Evolutionary conservation across 1,140 invertebrate genomes (phyloP), one percentile per base, ranked within the genome.

Genomic region (Lepeophtheirus salmonis): DNA sequence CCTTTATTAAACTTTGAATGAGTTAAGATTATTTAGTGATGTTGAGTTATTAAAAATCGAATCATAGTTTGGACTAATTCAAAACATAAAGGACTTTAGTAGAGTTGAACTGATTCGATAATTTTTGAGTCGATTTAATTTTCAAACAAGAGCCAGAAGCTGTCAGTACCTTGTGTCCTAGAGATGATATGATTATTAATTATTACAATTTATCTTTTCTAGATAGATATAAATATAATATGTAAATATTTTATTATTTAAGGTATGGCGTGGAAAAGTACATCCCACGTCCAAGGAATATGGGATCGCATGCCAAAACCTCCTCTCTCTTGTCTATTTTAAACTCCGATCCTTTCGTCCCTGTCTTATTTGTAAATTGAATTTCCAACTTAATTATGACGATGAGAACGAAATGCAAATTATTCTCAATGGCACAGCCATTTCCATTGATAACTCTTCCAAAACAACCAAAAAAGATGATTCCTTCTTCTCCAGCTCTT

Each of bases 351-450:
- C 82, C 50, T 80, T 88, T 78, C 79, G 81, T 23, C 88, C 88
- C 0, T 90, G 86, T 70, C 81, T 83, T 57, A 71, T 91, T 12
- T 81, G 80, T 64, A 80, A 84, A 70, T 67, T 91, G 18, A 78
- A 79, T 63, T 88, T 90, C 68, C 76, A 79, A 67, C 75, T 89
- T 3, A 83, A 85, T 65, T 71, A 89, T 62, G 84, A 86, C 0
- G 86, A 89, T 68, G 79, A 82, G 55, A 89, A 95, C 70, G 88
- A 94, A 74, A 81, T 95, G 63, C 89, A 94, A 70, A 73, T 95
- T 48, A 80, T 82, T 54, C 77, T 84, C 13, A 74, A 82, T 62
- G 71, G 81, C 78, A 68, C 30, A n/a, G 30, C 30, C 30, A 41
- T 41, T n/a, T 6, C 30, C 30, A 41, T 41, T n/a, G 30, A 41